phyloP scores from a whole-genome alignment of 2,888 invertebrate species.

The Cheiracanthium punctorium region DNA sequence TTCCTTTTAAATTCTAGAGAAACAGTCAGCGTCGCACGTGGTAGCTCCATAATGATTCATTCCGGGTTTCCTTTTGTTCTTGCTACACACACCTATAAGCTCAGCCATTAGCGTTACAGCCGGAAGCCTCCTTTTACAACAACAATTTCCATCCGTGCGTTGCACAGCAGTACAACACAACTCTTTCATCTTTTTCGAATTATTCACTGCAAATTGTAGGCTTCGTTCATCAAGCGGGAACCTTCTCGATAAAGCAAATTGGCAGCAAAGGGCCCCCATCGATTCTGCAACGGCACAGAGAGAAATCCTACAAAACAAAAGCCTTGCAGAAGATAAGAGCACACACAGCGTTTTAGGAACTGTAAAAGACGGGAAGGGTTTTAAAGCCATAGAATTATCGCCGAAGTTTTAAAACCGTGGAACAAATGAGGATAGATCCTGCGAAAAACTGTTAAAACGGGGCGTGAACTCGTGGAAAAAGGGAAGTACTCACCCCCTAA shows the following conservation, averaged over 20 bases:
- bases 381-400: slow-evolving; percentile 27
- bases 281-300: not conserved
- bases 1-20: too few species aligned
- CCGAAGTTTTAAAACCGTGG: slow-evolving; percentile 5
- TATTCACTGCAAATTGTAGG: not conserved
- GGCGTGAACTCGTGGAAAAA: slow-evolving; percentile 29
- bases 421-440: slow-evolving; percentile 31
- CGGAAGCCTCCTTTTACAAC: not conserved
- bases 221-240: not conserved
- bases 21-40: too few species aligned
- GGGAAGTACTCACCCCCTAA: not conserved
- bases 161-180: not conserved
- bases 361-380: slow-evolving; percentile 33
- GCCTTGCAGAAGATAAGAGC: slow-evolving; percentile 15
- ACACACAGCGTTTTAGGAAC: not conserved
- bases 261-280: not conserved
- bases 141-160: not conserved
- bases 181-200: not conserved
- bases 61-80: not conserved
- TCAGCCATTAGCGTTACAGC: not conserved
- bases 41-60: not conserved
- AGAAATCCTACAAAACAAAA: slow-evolving; percentile 26
- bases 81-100: not conserved
- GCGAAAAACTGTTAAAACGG: slow-evolving; percentile 9
- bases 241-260: slow-evolving; percentile 11